Percentiles rank a stretch among this genome's conserved stretches.
Evolutionary conservation across 2,888 invertebrate genomes (phyloP).

Genomic region (Apomyelois bistriatella): DNA sequence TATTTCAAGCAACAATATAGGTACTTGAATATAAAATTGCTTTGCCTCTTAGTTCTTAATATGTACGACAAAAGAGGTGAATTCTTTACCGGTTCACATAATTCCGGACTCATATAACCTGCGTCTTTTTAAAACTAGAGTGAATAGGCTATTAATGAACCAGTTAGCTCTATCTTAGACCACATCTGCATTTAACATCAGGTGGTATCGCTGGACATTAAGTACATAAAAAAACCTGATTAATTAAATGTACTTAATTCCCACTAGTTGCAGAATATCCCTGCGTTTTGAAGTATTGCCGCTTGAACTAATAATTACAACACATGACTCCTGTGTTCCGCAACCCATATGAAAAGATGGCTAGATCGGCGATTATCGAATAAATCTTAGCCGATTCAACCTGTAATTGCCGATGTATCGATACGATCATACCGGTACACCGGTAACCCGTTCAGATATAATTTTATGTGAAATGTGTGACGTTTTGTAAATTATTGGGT

Average conservation of each 20-base stretch:
- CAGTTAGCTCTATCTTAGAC: too few species aligned
- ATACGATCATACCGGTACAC: constrained; percentile 34
- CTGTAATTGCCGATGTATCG: constrained; percentile 50
- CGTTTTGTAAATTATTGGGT: constrained; percentile 48
- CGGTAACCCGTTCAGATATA: constrained; percentile 36
- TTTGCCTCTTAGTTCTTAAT: too few species aligned
- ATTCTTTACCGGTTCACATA: too few species aligned
- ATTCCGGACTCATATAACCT: too few species aligned
- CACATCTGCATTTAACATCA: too few species aligned
- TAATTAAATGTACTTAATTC: background rate
- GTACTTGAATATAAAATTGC: too few species aligned
- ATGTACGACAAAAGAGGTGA: too few species aligned
- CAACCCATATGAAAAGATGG: constrained; percentile 38
- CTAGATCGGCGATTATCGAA: constrained; percentile 62
- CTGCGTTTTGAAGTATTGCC: constrained; percentile 18
- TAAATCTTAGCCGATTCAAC: constrained; percentile 62
- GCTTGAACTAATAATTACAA: constrained; percentile 24
- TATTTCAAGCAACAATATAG: too few species aligned
- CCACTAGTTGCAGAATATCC: constrained; percentile 24
- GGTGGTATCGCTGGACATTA: too few species aligned
- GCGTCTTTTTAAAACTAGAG: too few species aligned
- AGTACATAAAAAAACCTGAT: too few species aligned
- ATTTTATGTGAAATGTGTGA: constrained; percentile 58
- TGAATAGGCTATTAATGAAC: too few species aligned
- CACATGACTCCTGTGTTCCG: constrained; percentile 46